Evolutionary conservation across 30 jellyfish, hydroid and myxozoan species (phyloP), one percentile per base, ranked within the genome.

Genomic region (Rhopilema esculentum): DNA sequence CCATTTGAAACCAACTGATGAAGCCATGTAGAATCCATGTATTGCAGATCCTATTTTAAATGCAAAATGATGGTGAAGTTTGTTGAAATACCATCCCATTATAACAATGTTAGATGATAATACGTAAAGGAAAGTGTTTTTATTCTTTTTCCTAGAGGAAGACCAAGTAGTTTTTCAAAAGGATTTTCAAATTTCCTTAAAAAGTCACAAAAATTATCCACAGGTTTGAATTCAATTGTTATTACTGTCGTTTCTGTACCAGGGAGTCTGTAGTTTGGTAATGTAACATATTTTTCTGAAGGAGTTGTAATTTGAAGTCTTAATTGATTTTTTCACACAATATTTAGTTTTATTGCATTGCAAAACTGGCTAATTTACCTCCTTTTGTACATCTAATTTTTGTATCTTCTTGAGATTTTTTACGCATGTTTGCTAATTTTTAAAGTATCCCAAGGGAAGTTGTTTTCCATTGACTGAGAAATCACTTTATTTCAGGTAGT

Each of bases 201-300:
- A 75, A 25, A 49, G 72, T 32, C 85, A 75, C 85, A 75, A 49
- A 18, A 61, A 75, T 75, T 75, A 75, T 28, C 85, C 74, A 75
- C 85, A 49, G 74, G 85, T 75, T 6, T 1, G 48, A 19, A 51
- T 51, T 51, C 66, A 51, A 51, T 4, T 18, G 1, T 68, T 23
- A 69, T 69, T 1, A 0, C 49, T 67, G 0, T 0, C 7, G 4
- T 40, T 16, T 27, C 79, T 21, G 18, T 19, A 15, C 66, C 15
- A 51, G 66, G 15, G 66, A 15, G 15, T 51, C 15, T 9, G 66
- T 51, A 15, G 19, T 51, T 51, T 19, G 19, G 66, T n/a, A n/a
- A n/a, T n/a, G n/a, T n/a, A n/a, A n/a, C n/a, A n/a, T n/a, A n/a
- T n/a, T n/a, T n/a, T n/a, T n/a, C n/a, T n/a, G n/a, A n/a, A n/a